phyloP scores from a whole-genome alignment of 2,888 invertebrate species.

The Acleris holmiana region DNA sequence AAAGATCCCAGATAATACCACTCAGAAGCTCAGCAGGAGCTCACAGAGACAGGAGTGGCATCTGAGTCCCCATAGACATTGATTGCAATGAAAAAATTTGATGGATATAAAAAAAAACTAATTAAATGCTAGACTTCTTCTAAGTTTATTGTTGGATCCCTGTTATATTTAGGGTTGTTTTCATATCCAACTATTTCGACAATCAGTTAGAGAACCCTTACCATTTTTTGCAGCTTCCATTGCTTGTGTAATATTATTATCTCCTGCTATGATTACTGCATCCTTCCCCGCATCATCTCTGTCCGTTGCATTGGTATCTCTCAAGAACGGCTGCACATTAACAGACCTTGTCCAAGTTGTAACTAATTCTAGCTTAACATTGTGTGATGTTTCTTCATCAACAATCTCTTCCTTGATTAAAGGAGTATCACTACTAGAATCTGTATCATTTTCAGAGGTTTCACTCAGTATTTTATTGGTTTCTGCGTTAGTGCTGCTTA shows the following conservation, averaged over 20 bases:
- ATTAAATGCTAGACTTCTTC: too few species aligned
- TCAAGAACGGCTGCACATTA: conserved; percentile 55
- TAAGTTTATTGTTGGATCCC: too few species aligned
- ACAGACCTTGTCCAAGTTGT: conserved; percentile 51
- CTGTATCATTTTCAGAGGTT: conserved; percentile 26
- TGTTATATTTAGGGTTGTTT: too few species aligned
- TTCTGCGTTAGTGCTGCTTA: background rate
- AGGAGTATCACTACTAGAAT: conserved; percentile 23
- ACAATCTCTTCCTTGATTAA: conserved; percentile 11
- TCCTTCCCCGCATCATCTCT: conserved; percentile 46
- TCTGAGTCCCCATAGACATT: too few species aligned
- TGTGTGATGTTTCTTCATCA: conserved; percentile 38
- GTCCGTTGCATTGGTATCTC: conserved; percentile 57
- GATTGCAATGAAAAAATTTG: too few species aligned
- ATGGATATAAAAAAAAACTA: too few species aligned
- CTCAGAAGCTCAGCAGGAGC: too few species aligned
- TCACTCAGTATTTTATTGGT: background rate
- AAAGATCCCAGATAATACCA: too few species aligned
- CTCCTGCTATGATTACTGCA: conserved; percentile 52
- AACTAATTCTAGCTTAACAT: conserved; percentile 55
- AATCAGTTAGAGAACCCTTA: conserved; percentile 43
- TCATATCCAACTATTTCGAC: too few species aligned
- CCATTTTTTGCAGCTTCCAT: conserved; percentile 54
- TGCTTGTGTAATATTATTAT: conserved; percentile 59
- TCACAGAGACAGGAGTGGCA: too few species aligned